Evolutionary conservation across 2,113 vertebrate genomes (phyloP), one percentile per base, ranked within the genome.

Genomic region (Elanus axillaris): DNA sequence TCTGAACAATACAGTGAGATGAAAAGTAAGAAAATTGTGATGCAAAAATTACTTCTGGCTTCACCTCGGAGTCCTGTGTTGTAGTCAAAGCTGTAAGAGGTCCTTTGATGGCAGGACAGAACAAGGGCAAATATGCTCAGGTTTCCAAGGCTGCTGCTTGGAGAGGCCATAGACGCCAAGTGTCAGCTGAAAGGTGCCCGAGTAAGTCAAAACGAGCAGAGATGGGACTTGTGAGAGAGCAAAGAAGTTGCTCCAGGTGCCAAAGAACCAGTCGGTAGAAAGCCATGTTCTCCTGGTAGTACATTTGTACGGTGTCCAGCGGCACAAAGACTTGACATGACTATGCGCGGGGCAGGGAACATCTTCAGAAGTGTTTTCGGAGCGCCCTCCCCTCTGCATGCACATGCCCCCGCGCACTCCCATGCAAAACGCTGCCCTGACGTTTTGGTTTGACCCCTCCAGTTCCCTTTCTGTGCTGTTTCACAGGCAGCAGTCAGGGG

Each of bases 341-440:
- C 9, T 69, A 31, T 4, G 32, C 0, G 0, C 27, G 11, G 6
- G 14, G n/a, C 27, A 10, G 10, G 10, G 73, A 88, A 55, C 8
- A 25, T 9, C 17, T 72, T 78, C 34, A 55, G 74, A 81, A 74
- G 7, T 4, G 3, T 47, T 77, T 71, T 40, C 31, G 86, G 53
- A 87, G n/a, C 31, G 38, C 11, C 6, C 6, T 26, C 19, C 4
- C 3, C 8, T 62, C 16, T 1, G 1, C 22, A 10, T 12, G 16
- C 7, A 27, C 56, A 7, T 1, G 1, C 3, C 6, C 13, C 4
- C 13, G 21, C 72, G 38, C 4, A 25, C 13, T 47, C 23, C 21
- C 14, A 9, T 7, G 5, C 40, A 15, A 76, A 87, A 58, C n/a
- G 6, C 13, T 55, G 31, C 14, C 36, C 15, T 17, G 47, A 40